Conservation (phyloP, 2,888 invertebrate species). For the Drosophila limbata region DNA sequence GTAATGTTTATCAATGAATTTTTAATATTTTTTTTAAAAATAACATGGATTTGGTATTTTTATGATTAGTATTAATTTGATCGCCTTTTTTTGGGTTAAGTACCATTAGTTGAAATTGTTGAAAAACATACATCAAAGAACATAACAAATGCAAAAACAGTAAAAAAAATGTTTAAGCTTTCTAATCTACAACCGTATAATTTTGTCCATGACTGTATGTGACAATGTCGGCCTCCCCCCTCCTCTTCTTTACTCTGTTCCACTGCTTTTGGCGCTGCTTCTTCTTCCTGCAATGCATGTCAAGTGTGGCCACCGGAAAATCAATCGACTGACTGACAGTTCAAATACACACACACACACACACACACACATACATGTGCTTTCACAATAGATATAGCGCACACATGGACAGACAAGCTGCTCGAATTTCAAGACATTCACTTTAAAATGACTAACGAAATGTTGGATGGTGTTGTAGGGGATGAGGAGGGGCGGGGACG, state of each 20-base stretch:
- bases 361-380: conserved; percentile 23
- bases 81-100: too few relatives aligned
- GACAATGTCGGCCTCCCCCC: conserved; percentile 48
- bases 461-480: conserved; percentile 11
- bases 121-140: too few relatives aligned
- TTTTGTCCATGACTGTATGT: conserved; percentile 29
- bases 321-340: conserved; percentile 72
- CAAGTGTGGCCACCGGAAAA: conserved; percentile 75
- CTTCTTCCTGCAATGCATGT: conserved; percentile 65
- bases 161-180: not conserved
- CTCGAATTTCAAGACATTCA: conserved; percentile 66
- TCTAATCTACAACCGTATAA: not conserved
- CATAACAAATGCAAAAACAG: too few relatives aligned
- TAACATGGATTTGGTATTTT: too few relatives aligned
- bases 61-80: too few relatives aligned
- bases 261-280: conserved; percentile 25
- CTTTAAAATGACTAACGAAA: conserved; percentile 50
- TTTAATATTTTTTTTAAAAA: too few relatives aligned
- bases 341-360: conserved; percentile 42
- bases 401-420: conserved; percentile 29
- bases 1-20: too few relatives aligned
- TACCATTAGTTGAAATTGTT: too few relatives aligned
- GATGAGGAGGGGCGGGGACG: not conserved
- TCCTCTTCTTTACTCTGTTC: not conserved
- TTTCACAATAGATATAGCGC: conserved; percentile 26